Evolutionary conservation across 2,113 vertebrate species (phyloP), one percentile per base, ranked within the genome.

Genomic region (Gallinago jamesoni): DNA sequence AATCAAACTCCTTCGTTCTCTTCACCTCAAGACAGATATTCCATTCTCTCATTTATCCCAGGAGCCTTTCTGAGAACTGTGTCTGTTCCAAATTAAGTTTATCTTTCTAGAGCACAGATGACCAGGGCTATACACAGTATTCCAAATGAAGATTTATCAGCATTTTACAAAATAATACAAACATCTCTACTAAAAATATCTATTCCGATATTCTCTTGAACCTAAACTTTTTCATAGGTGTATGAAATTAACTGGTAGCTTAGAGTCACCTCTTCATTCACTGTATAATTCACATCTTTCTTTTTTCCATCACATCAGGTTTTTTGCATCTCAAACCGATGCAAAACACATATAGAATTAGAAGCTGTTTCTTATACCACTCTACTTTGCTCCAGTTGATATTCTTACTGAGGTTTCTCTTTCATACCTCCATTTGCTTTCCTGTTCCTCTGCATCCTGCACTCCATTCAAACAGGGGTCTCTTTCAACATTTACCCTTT

Each of bases 21-120:
- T 89, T 57, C 35, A 74, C 39, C 33, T 88, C 39, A 87, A 85
- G 48, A 75, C 62, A 83, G 39, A 67, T 59, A 89, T 12, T 86
- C 52, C 52, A 59, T 35, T 83, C 66, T 33, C 70, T 83, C 37
- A 50, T 50, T 75, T 8, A 2, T 76, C 80, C 84, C 75, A 91
- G 80, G 43, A 88, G 79, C 39, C 37, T 73, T 39, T 43, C 53
- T n/a, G 60, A 94, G 70, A 78, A 78, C 47, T 68, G 70, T 43
- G 72, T 70, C 84, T 91, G 53, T 31, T 94, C 84, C 63, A 93
- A 86, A 94, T 93, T 64, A 82, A 81, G 27, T 62, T 82, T 63
- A 33, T 59, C 63, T 88, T 68, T 53, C 1, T 3, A 67, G 41
- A 94, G 27, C 66, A 79, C 18, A 50, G 70, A 86, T 83, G 67